phyloP scores from a whole-genome alignment of 2,888 invertebrate genomes.

The Harpalus rubripes region DNA sequence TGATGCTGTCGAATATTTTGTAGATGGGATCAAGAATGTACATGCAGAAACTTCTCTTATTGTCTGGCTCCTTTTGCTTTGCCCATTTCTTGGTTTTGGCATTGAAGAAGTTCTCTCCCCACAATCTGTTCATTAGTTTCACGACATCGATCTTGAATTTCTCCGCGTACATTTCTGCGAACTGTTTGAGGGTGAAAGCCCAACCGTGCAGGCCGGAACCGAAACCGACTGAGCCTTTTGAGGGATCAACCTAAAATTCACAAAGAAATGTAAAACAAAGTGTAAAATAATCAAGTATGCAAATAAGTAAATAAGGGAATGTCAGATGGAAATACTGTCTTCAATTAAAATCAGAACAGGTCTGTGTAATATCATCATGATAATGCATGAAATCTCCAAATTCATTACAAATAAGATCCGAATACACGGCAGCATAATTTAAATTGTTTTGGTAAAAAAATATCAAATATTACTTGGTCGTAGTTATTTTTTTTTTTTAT shows the following conservation, averaged over 20 bases:
- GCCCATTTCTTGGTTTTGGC: slow-evolving; percentile 98
- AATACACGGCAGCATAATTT: no score
- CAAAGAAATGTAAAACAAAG: slow-evolving; percentile 58
- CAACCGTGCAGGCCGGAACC: slow-evolving; percentile 99
- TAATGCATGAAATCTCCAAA: background rate
- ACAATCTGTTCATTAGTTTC: slow-evolving; percentile 97
- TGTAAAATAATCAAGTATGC: background rate
- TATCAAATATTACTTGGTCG: no score
- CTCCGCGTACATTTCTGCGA: slow-evolving; percentile 98
- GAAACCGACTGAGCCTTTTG: slow-evolving; percentile 99
- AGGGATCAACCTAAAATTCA: slow-evolving; percentile 88
- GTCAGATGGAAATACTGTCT: slow-evolving; percentile 55
- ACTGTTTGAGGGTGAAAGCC: slow-evolving; percentile 99
- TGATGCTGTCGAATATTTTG: slow-evolving; percentile 90
- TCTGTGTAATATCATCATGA: slow-evolving; percentile 54
- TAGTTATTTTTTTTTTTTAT: no score
- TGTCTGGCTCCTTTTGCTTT: slow-evolving; percentile 92
- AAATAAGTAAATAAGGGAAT: background rate
- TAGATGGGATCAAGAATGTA: slow-evolving; percentile 99
- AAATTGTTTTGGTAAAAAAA: no score
- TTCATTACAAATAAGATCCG: no score
- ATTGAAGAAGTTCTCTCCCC: slow-evolving; percentile 99
- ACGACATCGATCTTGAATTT: slow-evolving; percentile 99
- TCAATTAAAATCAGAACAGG: slow-evolving; percentile 57
- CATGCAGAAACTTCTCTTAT: slow-evolving; percentile 99